Percentiles rank a stretch among this genome's conserved stretches.
Conservation (phyloP, 2,797 vertebrate species). For the Hippoglossus hippoglossus region DNA sequence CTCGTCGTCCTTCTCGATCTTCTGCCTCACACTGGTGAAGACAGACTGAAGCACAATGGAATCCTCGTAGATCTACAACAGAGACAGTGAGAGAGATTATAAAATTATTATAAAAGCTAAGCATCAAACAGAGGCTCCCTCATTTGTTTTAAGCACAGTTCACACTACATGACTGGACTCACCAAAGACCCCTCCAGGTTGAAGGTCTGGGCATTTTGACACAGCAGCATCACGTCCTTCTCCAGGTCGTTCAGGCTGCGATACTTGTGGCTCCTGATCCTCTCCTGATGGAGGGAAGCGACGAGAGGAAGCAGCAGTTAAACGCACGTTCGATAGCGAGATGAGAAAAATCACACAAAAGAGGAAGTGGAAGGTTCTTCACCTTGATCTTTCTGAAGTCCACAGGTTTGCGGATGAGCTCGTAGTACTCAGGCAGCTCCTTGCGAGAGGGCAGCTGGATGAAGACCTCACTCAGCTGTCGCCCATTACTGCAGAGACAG, state of each 20-base stretch:
- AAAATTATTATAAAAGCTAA: too few species aligned
- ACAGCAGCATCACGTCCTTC: slow-evolving; percentile 97
- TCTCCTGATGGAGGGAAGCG: slow-evolving; percentile 81
- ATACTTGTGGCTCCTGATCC: slow-evolving; percentile 96
- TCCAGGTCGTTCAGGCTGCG: slow-evolving; percentile 95
- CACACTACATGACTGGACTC: slow-evolving; percentile 45
- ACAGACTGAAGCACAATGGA: slow-evolving; percentile 97
- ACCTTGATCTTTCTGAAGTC: slow-evolving; percentile 97
- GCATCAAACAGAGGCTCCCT: too few species aligned
- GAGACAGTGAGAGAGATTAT: not conserved
- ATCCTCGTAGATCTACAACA: slow-evolving; percentile 93
- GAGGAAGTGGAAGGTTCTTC: not conserved
- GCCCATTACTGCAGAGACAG: slow-evolving; percentile 84
- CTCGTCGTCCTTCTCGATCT: slow-evolving; percentile 96
- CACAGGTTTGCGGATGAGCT: slow-evolving; percentile 96
- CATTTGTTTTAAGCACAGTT: too few species aligned
- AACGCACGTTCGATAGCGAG: not conserved
- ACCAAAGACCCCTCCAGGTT: slow-evolving; percentile 97
- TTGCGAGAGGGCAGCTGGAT: slow-evolving; percentile 96
- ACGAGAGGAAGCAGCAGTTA: not conserved
- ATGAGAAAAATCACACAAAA: not conserved
- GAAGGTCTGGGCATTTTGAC: slow-evolving; percentile 97
- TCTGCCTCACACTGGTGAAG: slow-evolving; percentile 96
- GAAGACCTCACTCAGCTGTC: slow-evolving; percentile 96
- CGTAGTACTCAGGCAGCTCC: slow-evolving; percentile 96